Conservation (phyloP, 2,113 vertebrate genomes). For the Boulengeromyrus knoepffleri region DNA sequence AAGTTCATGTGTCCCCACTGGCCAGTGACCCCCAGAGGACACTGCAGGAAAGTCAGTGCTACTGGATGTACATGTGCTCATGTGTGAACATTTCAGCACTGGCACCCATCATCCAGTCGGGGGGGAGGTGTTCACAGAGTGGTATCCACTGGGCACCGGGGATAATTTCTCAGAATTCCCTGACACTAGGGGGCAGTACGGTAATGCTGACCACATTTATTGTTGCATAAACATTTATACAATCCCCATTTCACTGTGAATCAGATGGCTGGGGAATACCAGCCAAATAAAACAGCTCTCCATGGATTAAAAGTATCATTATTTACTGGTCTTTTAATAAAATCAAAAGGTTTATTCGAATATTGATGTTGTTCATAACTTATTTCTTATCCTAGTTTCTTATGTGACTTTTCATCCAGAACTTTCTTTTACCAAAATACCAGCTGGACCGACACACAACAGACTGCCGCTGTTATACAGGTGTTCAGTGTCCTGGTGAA, state of each 20-base stretch:
- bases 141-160: too few relatives aligned
- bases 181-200: not conserved
- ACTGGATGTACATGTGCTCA: too few relatives aligned
- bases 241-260: not conserved
- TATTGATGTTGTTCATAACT: not conserved
- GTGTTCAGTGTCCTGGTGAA: too few relatives aligned
- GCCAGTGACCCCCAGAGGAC: too few relatives aligned
- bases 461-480: too few relatives aligned
- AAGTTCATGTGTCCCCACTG: too few relatives aligned
- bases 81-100: too few relatives aligned
- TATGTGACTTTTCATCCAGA: not conserved
- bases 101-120: too few relatives aligned
- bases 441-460: not conserved
- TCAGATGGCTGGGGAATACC: not conserved
- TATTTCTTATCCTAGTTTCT: not conserved
- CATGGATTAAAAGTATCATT: not conserved
- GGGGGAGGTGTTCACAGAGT: too few relatives aligned
- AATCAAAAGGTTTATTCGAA: too few relatives aligned
- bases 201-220: not conserved
- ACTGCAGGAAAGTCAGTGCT: too few relatives aligned
- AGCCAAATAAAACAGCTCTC: too few relatives aligned
- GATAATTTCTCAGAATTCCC: not conserved
- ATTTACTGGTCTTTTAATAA: not conserved
- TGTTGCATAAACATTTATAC: not conserved
- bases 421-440: not conserved